Percentiles rank a stretch among this genome's conserved stretches.
phyloP scores from a whole-genome alignment of 2,113 vertebrate genomes.

The Sander vitreus region DNA sequence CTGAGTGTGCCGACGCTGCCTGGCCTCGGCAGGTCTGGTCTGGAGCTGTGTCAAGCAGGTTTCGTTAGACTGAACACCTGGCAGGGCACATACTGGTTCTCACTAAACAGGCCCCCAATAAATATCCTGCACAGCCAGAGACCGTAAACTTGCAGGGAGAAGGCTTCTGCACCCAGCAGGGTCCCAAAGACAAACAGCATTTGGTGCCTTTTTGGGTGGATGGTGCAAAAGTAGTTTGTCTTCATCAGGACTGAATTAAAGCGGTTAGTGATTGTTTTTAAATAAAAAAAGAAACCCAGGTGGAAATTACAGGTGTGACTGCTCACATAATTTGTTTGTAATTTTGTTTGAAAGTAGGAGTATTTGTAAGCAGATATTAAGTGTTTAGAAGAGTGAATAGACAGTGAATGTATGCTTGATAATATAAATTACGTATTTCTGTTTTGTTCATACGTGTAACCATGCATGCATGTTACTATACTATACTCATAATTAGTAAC shows the following conservation, averaged over 20 bases:
- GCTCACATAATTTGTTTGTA: constrained; percentile 11
- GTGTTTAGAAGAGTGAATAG: not conserved
- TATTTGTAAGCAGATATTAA: not conserved
- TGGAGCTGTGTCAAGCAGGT: constrained; percentile 51
- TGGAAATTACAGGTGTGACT: constrained; percentile 35
- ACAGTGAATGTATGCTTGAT: not conserved
- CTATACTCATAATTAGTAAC: not conserved
- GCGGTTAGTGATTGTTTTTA: constrained; percentile 40
- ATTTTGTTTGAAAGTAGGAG: not conserved
- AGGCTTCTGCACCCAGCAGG: constrained; percentile 76
- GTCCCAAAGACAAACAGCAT: constrained; percentile 75
- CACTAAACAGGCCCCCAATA: constrained; percentile 81
- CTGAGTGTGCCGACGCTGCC: constrained; percentile 23
- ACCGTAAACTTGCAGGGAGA: constrained; percentile 76
- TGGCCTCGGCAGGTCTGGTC: constrained; percentile 42
- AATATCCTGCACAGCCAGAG: constrained; percentile 82
- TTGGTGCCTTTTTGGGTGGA: constrained; percentile 71
- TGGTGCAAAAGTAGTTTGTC: constrained; percentile 70
- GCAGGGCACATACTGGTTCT: constrained; percentile 52
- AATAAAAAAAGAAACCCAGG: constrained; percentile 23
- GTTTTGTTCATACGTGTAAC: not conserved
- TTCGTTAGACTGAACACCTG: constrained; percentile 73
- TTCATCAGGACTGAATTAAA: constrained; percentile 67
- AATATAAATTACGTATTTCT: too few relatives aligned
- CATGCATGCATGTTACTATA: not conserved